Percentiles rank a stretch among this genome's conserved stretches.
Conservation (phyloP, 2,797 vertebrate species). For the Paratrypauchen microcephalus region DNA sequence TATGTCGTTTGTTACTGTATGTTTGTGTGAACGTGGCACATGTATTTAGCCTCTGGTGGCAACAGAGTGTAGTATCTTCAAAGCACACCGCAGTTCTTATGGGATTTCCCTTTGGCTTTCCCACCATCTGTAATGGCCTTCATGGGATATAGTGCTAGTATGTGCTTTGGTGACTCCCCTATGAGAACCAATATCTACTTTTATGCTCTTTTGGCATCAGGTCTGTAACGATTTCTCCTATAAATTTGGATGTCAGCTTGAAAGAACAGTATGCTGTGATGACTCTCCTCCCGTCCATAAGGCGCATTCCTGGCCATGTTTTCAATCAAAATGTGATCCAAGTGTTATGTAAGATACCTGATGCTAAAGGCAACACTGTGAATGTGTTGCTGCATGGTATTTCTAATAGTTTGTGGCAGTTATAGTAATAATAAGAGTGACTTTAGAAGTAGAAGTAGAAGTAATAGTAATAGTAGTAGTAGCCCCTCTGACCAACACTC, state of each 20-base stretch:
- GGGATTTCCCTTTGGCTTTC: slow-evolving; percentile 73
- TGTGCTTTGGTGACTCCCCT: slow-evolving; percentile 49
- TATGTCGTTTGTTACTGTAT: slow-evolving; percentile 32
- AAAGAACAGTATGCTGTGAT: slow-evolving; percentile 9
- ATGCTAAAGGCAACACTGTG: slow-evolving; percentile 27
- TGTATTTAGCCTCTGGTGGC: slow-evolving; percentile 44
- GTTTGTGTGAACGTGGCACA: slow-evolving; percentile 40
- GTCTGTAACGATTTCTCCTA: slow-evolving; percentile 4
- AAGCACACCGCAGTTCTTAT: slow-evolving; percentile 51
- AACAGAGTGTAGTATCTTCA: slow-evolving; percentile 60
- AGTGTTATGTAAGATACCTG: slow-evolving; percentile 39
- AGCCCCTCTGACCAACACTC: no score
- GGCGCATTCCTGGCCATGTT: slow-evolving; percentile 37
- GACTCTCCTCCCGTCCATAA: slow-evolving; percentile 24
- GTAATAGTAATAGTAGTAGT: not conserved
- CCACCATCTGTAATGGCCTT: slow-evolving; percentile 66
- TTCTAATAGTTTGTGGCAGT: not conserved
- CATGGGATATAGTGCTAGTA: slow-evolving; percentile 50
- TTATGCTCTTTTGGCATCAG: slow-evolving; percentile 2
- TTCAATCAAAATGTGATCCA: slow-evolving; percentile 26
- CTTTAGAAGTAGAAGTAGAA: not conserved
- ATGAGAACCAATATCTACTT: slow-evolving; percentile 28
- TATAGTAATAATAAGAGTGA: not conserved
- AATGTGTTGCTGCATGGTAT: slow-evolving; percentile 32
- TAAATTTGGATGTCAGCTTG: not conserved